phyloP scores from a whole-genome alignment of 2,113 vertebrate genomes.

The Prunella fulvescens region DNA sequence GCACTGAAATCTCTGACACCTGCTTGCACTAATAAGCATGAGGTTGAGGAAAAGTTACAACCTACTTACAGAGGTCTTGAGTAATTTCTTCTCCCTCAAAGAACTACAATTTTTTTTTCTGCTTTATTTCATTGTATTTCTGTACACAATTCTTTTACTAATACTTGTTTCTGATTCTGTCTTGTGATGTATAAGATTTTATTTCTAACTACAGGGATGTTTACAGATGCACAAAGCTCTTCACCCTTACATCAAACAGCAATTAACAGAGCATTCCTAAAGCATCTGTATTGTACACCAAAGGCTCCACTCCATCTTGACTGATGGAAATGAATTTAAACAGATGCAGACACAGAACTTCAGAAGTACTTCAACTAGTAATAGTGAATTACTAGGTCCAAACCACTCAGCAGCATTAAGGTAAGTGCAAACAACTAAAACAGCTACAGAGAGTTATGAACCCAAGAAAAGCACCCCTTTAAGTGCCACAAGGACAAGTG shows the following conservation, averaged over 20 bases:
- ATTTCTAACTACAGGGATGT: not conserved
- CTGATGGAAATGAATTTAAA: not conserved
- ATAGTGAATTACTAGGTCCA: not conserved
- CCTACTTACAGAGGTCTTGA: not conserved
- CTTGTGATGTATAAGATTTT: not conserved
- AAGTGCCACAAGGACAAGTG: rapidly evolving
- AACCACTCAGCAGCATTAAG: not conserved
- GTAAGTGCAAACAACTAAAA: not conserved
- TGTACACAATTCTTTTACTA: not conserved
- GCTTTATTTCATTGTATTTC: not conserved
- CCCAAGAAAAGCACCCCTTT: not conserved
- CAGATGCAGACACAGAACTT: not conserved
- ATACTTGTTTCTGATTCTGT: not conserved
- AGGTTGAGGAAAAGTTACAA: not conserved
- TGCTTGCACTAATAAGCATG: rapidly evolving
- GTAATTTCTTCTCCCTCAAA: not conserved
- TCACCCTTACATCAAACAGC: not conserved
- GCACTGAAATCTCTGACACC: not conserved
- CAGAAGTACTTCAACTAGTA: not conserved
- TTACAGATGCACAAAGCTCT: not conserved
- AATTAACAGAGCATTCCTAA: not conserved
- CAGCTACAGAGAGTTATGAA: not conserved
- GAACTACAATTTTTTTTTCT: not conserved
- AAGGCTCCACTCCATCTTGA: not conserved
- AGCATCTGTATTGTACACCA: not conserved